Evolutionary conservation across 2,888 invertebrate genomes (phyloP), one percentile per base, ranked within the genome.

Genomic region (Chorisops tibialis): DNA sequence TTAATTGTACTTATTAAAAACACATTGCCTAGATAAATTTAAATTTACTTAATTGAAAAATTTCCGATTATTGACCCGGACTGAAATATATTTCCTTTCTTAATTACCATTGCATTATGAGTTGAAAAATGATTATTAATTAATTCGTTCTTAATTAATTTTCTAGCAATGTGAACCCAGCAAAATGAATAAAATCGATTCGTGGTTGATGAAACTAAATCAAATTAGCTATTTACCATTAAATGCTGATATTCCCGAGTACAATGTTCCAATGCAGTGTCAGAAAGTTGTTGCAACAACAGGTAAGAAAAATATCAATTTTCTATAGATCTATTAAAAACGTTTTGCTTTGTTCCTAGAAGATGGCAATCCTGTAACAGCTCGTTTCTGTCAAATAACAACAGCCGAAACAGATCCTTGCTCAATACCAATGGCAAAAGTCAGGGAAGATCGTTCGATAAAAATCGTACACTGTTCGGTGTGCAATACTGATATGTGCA

Each of bases 141-240:
- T n/a, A n/a, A n/a, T n/a, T n/a, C n/a, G n/a, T n/a, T n/a, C n/a
- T 3, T 22, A 14, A 16, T 21, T 9, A 12, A 62, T 24, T 30
- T 69, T 70, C 50, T 64, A 77, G 77, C 71, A 72, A 61, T 77
- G 77, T 54, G 73, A 73, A 1, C 65, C 75, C 61, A 71, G 73
- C 43, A 76, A 75, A 70, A 75, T 75, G 70, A 72, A 70, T 65
- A 72, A 74, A 2, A 67, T 74, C 52, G 70, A 74, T 62, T 73
- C 76, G 9, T 77, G 77, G 77, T 72, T 77, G 2, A 73, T 75
- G 47, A 72, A 76, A 9, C 65, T 77, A 75, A 82, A 68, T 78
- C 81, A 73, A 65, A 72, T 78, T 49, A 69, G 72, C 1, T 76
- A 75, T 56, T 74, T 74, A 47, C 72, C 73, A 35, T 71, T 70